Conservation (phyloP, 2,888 invertebrate species). For the Lasiommata megera region DNA sequence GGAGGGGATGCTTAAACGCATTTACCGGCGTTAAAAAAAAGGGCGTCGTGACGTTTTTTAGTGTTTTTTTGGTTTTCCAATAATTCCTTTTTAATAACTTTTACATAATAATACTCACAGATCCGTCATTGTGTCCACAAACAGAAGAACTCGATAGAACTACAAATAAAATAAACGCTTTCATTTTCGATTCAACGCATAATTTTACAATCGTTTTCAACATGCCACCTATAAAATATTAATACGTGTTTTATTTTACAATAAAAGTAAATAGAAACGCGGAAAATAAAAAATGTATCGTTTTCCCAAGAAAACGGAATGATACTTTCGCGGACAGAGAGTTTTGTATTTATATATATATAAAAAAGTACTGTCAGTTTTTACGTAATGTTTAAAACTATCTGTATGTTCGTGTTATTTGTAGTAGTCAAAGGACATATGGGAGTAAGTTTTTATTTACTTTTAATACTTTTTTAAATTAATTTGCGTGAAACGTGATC, state of each 20-base stretch:
- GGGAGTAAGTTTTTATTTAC: slow-evolving; percentile 9
- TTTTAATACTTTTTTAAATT: too few relatives aligned
- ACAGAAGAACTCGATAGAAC: slow-evolving; percentile 8
- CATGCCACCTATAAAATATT: slow-evolving; percentile 7
- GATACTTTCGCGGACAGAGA: neutral
- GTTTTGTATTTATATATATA: too few relatives aligned
- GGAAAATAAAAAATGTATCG: neutral
- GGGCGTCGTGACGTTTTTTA: too few relatives aligned
- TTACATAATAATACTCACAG: slow-evolving; percentile 1
- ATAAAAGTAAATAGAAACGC: slow-evolving; percentile 1
- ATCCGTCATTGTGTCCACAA: neutral
- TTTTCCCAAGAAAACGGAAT: slow-evolving; percentile 1
- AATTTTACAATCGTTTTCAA: slow-evolving; percentile 7
- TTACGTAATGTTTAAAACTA: neutral
- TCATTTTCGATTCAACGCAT: slow-evolving; percentile 24
- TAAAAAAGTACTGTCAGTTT: too few relatives aligned
- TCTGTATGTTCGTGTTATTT: slow-evolving; percentile 1
- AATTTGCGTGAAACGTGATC: too few relatives aligned
- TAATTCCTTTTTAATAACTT: too few relatives aligned
- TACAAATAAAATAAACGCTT: slow-evolving; percentile 11
- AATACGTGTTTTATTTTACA: neutral
- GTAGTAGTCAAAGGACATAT: slow-evolving; percentile 10
- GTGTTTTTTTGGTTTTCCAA: too few relatives aligned
- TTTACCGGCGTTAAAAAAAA: too few relatives aligned
- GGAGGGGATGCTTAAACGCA: too few relatives aligned